A percentile compares a stretch with the other conserved stretches of the same genome.
Conservation (phyloP, 2,888 invertebrate species). For the Alsophila aescularia region DNA sequence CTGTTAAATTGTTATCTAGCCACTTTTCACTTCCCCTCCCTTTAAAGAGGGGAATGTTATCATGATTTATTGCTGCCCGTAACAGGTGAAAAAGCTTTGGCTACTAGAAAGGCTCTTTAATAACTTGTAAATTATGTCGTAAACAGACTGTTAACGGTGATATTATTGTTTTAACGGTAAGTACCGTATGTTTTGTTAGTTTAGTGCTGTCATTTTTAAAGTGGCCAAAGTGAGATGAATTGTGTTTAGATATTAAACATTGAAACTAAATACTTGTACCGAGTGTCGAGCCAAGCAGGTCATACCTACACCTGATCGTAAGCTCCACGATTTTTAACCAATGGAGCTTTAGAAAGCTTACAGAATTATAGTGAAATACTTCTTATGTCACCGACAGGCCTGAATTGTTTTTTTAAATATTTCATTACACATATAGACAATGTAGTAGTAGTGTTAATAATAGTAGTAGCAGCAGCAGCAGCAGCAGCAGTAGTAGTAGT, state of each 20-base stretch:
- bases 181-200: conserved; percentile 1
- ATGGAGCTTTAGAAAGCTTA: no score
- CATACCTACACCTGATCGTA: no score
- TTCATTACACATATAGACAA: no score
- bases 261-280: no score
- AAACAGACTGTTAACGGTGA: conserved; percentile 14
- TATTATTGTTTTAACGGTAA: conserved; percentile 30
- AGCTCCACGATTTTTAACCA: no score
- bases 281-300: no score
- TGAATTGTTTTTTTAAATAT: no score
- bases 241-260: not conserved
- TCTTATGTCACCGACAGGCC: no score
- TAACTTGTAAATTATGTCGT: conserved; percentile 26
- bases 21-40: conserved; percentile 59
- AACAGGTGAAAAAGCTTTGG: conserved; percentile 38
- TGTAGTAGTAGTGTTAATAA: no score
- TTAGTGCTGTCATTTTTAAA: conserved; percentile 14
- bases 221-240: not conserved
- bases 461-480: no score
- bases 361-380: no score
- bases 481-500: no score
- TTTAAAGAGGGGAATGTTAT: conserved; percentile 50
- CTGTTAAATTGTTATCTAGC: conserved; percentile 68
- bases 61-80: conserved; percentile 62
- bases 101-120: conserved; percentile 21